Base-by-base conservation (phyloP, 2,888 invertebrate genomes). In the Tenthredo mesomela region DNA sequence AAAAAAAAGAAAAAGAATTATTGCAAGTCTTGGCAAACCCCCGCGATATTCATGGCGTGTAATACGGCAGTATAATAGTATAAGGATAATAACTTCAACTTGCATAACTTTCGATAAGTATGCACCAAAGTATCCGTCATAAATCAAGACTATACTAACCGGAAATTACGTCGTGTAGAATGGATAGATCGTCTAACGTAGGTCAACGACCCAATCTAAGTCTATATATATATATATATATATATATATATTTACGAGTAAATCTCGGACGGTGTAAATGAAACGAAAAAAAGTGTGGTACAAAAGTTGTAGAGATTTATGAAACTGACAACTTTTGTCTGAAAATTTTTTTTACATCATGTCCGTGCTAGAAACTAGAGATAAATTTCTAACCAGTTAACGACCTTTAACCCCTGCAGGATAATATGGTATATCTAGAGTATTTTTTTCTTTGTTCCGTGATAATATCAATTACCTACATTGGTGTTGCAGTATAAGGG, bases 81-180 rank as follows among this genome's bases (percentile, higher is more conserved):
- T 29, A 15, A 29, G 6, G 1, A 54, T 54, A 54, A 54, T 54
- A 54, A 54, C 12, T 5, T 77, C n/a, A 54, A 54, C 12, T 5
- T 77, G 50, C 50, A 21, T 50, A 77, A 50, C 4, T 47, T 50
- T 77, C n/a, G n/a, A 77, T 77, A 33, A 78, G 25, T 58, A 37
- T 61, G 61, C 37, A 61, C 40, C 61, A 40, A 58, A 61, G 61
- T 40, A 77, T 37, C 21, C 3, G 40, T 9, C 21, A 61, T 80
- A 61, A 80, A 80, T 80, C 61, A 80, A 80, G 80, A 58, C 80
- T 61, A 4, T 10, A 33, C 29, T 43, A 21, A 61, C 80, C 80
- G 80, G 80, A 80, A 80, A 80, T 61, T 33, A 80, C 80, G 21
- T 80, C 40, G 18, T 18, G 10, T 58, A 25, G 29, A 47, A 58